A percentile compares a stretch with the other conserved stretches of the same genome.
These are phyloP conservation scores for Dyspetes luteomarginatus DNA, from an alignment of 2,888 invertebrate genomes.

Conservation along the genomic window DNA sequence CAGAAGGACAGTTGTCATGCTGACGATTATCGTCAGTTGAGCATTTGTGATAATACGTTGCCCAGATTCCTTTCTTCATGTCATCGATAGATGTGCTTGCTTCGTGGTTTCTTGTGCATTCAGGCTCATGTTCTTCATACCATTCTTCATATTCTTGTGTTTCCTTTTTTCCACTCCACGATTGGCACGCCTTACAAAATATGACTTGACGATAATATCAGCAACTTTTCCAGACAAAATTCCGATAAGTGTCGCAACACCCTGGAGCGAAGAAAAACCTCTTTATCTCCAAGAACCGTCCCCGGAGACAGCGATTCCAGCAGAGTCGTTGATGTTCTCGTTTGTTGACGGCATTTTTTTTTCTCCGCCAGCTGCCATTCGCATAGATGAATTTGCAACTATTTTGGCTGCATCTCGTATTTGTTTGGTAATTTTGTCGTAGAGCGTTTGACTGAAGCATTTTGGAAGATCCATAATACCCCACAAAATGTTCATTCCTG, in stretches of 20 bases:
- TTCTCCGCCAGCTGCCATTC: constrained; percentile 59
- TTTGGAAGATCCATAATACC: constrained; percentile 59
- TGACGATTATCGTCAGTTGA: no score
- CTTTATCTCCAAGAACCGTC: constrained; percentile 62
- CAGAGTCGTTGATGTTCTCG: constrained; percentile 54
- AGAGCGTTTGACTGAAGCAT: constrained; percentile 30
- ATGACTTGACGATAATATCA: constrained; percentile 63
- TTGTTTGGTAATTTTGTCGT: constrained; percentile 50
- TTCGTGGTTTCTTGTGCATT: constrained; percentile 43
- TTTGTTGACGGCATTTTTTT: constrained; percentile 63
- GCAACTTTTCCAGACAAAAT: constrained; percentile 64
- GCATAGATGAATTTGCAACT: constrained; percentile 50
- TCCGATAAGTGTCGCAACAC: constrained; percentile 63
- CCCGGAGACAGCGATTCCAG: constrained; percentile 64
- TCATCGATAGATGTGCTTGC: no score
- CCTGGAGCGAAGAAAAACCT: constrained; percentile 57
- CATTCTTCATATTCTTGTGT: constrained; percentile 18
- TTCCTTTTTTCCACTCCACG: constrained; percentile 52
- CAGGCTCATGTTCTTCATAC: constrained; percentile 4
- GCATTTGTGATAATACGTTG: no score
- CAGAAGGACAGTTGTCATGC: no score
- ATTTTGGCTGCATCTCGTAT: constrained; percentile 46
- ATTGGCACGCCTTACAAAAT: constrained; percentile 61
- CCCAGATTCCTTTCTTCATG: no score
- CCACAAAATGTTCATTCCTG: constrained; percentile 69